phyloP scores from a whole-genome alignment of 92 coral and sea anemone genomes.

The Micromussa lordhowensis region DNA sequence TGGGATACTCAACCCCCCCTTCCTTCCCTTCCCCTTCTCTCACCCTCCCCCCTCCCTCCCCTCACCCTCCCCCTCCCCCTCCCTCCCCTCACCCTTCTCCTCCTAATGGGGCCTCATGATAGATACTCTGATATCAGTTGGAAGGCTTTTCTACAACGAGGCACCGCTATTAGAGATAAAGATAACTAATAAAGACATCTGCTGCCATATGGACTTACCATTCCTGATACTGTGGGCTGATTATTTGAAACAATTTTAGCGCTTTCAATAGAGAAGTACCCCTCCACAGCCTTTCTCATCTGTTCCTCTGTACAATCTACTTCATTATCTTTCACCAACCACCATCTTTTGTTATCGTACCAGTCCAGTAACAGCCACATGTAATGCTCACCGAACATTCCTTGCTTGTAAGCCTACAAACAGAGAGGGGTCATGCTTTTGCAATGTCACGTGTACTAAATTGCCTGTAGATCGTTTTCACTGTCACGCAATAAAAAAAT shows the following conservation, averaged over 20 bases:
- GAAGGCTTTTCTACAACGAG: no score
- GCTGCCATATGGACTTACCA: slow-evolving; percentile 36
- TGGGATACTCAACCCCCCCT: no score
- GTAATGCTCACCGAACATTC: slow-evolving; percentile 72
- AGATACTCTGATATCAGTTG: no score
- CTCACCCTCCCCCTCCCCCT: no score
- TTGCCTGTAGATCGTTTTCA: no score
- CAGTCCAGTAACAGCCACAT: slow-evolving; percentile 76
- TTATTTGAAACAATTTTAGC: slow-evolving; percentile 38
- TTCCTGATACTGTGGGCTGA: slow-evolving; percentile 56
- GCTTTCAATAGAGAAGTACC: slow-evolving; percentile 76
- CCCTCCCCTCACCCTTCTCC: no score
- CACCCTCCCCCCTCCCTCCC: no score
- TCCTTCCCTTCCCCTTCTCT: no score
- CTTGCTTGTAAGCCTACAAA: slow-evolving; percentile 75
- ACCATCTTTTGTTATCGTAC: slow-evolving; percentile 69
- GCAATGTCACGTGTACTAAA: background rate
- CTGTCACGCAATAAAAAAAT: no score
- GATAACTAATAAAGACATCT: no score
- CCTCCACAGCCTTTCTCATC: slow-evolving; percentile 49
- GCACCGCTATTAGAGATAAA: no score
- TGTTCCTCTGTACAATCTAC: slow-evolving; percentile 63
- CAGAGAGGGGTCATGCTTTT: background rate
- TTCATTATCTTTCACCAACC: slow-evolving; percentile 49
- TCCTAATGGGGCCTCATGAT: no score